Percentiles rank a stretch among this genome's conserved stretches.
Conservation (phyloP, 2,888 invertebrate genomes). For the Osmoderma eremita region DNA sequence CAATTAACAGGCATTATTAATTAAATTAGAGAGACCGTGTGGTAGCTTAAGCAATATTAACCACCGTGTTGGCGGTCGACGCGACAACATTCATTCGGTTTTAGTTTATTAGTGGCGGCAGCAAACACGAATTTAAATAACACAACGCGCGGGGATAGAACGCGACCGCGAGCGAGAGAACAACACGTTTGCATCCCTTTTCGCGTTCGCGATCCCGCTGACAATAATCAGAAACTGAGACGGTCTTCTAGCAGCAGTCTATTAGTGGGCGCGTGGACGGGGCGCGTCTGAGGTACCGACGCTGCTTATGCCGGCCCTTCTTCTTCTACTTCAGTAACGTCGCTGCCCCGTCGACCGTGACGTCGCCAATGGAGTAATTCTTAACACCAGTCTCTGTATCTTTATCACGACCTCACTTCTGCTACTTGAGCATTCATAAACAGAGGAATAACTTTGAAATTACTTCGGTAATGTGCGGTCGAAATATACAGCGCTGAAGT, state of each 20-base stretch:
- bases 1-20: conserved; percentile 35
- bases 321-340: neutral
- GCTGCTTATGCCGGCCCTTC: neutral
- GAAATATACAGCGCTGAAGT: conserved; percentile 12
- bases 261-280: conserved; percentile 13
- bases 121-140: conserved; percentile 27
- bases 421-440: conserved; percentile 41
- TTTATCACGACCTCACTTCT: conserved; percentile 35
- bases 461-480: conserved; percentile 37
- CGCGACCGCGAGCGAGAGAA: neutral
- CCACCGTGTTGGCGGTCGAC: conserved; percentile 20
- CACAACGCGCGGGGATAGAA: neutral
- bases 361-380: conserved; percentile 14
- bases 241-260: conserved; percentile 17
- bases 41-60: conserved; percentile 32
- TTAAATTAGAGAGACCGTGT: conserved; percentile 28
- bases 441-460: conserved; percentile 38
- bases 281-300: conserved; percentile 12
- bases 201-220: conserved; percentile 21
- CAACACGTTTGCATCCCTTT: neutral
- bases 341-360: neutral
- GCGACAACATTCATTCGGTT: conserved; percentile 19
- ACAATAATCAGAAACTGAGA: conserved; percentile 16
- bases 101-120: conserved; percentile 30
- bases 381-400: conserved; percentile 27